phyloP scores from a whole-genome alignment of 2,113 vertebrate species.

The Collichthys lucidus region DNA sequence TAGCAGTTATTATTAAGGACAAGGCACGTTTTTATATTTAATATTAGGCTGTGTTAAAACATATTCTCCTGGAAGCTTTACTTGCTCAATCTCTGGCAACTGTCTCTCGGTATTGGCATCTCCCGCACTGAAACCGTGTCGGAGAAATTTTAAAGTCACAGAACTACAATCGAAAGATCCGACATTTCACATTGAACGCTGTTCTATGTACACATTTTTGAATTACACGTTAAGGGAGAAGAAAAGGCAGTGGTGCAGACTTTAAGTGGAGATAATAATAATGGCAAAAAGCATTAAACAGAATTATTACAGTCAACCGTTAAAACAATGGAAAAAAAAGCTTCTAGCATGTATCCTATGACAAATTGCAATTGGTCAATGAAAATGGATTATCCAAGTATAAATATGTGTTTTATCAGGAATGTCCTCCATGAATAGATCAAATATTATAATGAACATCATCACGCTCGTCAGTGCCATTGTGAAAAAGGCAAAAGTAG shows the following conservation, averaged over 20 bases:
- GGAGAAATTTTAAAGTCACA: constrained; percentile 11
- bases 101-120: constrained; percentile 45
- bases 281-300: constrained; percentile 53
- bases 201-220: constrained; percentile 52
- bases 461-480: constrained; percentile 50
- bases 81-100: constrained; percentile 39
- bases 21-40: constrained; percentile 47
- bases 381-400: constrained; percentile 50
- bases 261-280: constrained; percentile 72
- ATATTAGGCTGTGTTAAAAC: constrained; percentile 37
- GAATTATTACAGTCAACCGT: constrained; percentile 43
- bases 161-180: constrained; percentile 36
- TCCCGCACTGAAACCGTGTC: constrained; percentile 5
- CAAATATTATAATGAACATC: background rate
- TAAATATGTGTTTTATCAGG: constrained; percentile 43
- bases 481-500: constrained; percentile 22
- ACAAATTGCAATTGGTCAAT: constrained; percentile 55
- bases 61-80: background rate
- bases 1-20: constrained; percentile 26
- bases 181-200: constrained; percentile 51
- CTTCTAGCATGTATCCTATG: constrained; percentile 36
- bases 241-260: constrained; percentile 66
- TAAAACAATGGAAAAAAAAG: constrained; percentile 58
- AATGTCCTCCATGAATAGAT: constrained; percentile 16
- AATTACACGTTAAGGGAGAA: constrained; percentile 49